These are phyloP conservation scores for Sebastes itinus DNA, from an alignment of 2,797 vertebrate species.

Conservation along the genomic window DNA sequence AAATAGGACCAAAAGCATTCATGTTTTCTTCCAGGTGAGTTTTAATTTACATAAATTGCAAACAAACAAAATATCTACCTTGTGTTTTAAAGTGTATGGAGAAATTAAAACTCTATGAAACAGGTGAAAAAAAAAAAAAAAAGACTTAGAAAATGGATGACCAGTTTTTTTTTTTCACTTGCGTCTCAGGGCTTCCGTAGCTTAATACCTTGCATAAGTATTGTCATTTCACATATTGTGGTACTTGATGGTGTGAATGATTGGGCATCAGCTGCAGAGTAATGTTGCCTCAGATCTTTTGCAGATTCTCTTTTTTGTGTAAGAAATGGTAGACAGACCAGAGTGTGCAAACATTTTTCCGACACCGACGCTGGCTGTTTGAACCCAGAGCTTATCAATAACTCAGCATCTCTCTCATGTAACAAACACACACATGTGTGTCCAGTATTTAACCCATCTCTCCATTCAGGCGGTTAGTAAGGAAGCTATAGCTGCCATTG, in stretches of 20 bases:
- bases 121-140: not conserved
- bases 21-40: not conserved
- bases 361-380: slow-evolving; percentile 31
- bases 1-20: not conserved
- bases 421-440: not conserved
- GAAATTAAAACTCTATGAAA: not conserved
- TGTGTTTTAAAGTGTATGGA: not conserved
- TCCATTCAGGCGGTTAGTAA: not conserved
- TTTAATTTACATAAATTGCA: not conserved
- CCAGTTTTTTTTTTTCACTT: not conserved
- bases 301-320: not conserved
- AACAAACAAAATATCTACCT: not conserved
- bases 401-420: not conserved
- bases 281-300: not conserved
- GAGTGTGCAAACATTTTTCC: not conserved
- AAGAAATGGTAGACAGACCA: not conserved
- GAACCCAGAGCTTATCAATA: slow-evolving; percentile 41
- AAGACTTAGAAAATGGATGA: not conserved
- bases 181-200: not conserved
- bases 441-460: slow-evolving; percentile 9
- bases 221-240: not conserved
- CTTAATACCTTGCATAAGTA: not conserved
- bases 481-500: slow-evolving; percentile 66
- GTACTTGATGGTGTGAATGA: not conserved
- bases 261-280: not conserved